Conservation (phyloP, 92 coral and sea anemone species). For the Palythoa grandiflora region DNA sequence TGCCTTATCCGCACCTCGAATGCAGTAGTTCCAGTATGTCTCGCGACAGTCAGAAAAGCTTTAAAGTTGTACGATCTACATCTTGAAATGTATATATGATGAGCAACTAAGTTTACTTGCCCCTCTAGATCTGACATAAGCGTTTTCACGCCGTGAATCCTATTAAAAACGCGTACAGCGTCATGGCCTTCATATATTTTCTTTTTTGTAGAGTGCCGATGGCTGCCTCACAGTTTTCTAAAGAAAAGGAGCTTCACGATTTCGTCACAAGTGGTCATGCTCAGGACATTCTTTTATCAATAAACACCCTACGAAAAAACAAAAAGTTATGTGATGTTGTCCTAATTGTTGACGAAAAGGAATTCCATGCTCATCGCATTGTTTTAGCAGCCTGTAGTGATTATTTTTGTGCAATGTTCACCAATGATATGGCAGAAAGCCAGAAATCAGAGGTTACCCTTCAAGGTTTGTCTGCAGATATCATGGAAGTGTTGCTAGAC, state of each 20-base stretch:
- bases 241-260: conserved; percentile 57
- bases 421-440: conserved; percentile 94
- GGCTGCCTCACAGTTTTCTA: conserved; percentile 19
- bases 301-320: conserved; percentile 83
- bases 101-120: too few relatives aligned
- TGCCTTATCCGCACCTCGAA: too few relatives aligned
- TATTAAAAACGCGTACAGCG: too few relatives aligned
- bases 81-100: too few relatives aligned
- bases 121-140: too few relatives aligned
- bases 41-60: too few relatives aligned
- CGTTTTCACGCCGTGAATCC: neutral
- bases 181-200: too few relatives aligned
- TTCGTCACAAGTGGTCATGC: conserved; percentile 87
- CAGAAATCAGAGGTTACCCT: conserved; percentile 78
- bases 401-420: conserved; percentile 98
- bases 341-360: conserved; percentile 76
- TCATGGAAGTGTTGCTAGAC: conserved; percentile 94
- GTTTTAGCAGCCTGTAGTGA: conserved; percentile 96
- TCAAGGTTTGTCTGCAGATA: conserved; percentile 88
- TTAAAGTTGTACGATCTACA: too few relatives aligned
- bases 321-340: conserved; percentile 85
- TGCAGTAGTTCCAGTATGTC: too few relatives aligned
- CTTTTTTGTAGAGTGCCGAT: neutral
- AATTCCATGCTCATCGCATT: conserved; percentile 93
- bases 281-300: conserved; percentile 81